Conservation (phyloP, 2,888 invertebrate species). For the Eristalis intricaria region DNA sequence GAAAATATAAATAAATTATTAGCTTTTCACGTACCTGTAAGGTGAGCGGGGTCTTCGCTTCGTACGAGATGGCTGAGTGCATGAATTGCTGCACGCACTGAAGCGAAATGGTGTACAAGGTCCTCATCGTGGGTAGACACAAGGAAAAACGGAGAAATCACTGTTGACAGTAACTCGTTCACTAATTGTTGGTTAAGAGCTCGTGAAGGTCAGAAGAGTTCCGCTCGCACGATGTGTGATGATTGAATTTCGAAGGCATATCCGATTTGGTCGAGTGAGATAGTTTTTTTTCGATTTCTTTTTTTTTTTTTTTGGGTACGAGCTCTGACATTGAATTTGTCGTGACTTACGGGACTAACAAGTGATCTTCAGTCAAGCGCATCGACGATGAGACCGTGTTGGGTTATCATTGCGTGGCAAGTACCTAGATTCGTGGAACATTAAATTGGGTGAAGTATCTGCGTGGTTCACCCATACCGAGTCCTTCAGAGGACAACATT, state of each 20-base stretch:
- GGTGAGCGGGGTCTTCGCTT: slow-evolving; percentile 47
- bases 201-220: slow-evolving; percentile 21
- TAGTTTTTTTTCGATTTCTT: background rate
- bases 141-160: slow-evolving; percentile 20
- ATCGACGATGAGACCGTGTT: too few relatives aligned
- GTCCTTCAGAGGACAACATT: too few relatives aligned
- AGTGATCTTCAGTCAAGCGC: too few relatives aligned
- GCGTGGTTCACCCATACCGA: too few relatives aligned
- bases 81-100: slow-evolving; percentile 45
- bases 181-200: slow-evolving; percentile 19
- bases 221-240: slow-evolving; percentile 9
- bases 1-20: slow-evolving; percentile 32
- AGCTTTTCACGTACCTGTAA: slow-evolving; percentile 30
- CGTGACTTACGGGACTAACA: too few relatives aligned
- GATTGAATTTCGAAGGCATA: slow-evolving; percentile 33
- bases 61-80: slow-evolving; percentile 33
- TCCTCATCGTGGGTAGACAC: background rate
- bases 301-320: background rate
- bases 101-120: slow-evolving; percentile 44
- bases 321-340: background rate
- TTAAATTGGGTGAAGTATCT: too few relatives aligned
- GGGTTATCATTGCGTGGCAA: too few relatives aligned
- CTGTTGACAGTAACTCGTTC: slow-evolving; percentile 43
- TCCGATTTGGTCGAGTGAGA: background rate
- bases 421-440: too few relatives aligned